phyloP scores from a whole-genome alignment of 2,888 invertebrate genomes.

The Brachyptera putata region DNA sequence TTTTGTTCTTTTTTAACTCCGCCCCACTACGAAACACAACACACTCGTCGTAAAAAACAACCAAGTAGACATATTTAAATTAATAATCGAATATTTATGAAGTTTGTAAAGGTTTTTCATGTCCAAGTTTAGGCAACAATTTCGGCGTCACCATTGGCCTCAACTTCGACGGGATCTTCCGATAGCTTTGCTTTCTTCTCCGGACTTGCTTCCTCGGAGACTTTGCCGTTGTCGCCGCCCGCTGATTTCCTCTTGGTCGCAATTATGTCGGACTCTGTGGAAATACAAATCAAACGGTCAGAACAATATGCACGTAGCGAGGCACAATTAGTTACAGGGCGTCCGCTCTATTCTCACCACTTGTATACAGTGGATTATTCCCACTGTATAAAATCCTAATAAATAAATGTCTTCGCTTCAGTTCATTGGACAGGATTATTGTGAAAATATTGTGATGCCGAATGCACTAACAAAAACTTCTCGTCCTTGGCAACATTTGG shows the following conservation, averaged over 20 bases:
- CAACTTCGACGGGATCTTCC: constrained; percentile 51
- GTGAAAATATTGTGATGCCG: too few relatives aligned
- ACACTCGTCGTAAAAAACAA: constrained; percentile 30
- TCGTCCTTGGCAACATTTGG: too few relatives aligned
- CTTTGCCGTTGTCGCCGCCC: constrained; percentile 48
- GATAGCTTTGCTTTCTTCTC: constrained; percentile 70
- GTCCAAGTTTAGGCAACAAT: constrained; percentile 39
- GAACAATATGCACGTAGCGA: too few relatives aligned
- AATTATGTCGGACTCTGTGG: constrained; percentile 26
- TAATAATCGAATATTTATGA: constrained; percentile 10
- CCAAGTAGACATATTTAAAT: constrained; percentile 17
- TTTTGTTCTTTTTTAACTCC: constrained; percentile 6
- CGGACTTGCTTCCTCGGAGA: constrained; percentile 58
- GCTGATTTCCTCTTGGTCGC: constrained; percentile 63
- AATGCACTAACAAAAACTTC: too few relatives aligned
- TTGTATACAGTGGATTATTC: too few relatives aligned
- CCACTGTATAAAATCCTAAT: too few relatives aligned
- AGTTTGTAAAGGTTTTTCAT: constrained; percentile 9
- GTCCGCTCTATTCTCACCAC: too few relatives aligned
- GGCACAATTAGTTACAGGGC: too few relatives aligned
- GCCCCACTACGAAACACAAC: constrained; percentile 29
- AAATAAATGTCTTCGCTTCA: too few relatives aligned
- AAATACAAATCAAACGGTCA: background rate
- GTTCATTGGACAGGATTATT: too few relatives aligned
- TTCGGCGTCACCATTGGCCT: constrained; percentile 50